Evolutionary conservation across 2,888 invertebrate species (phyloP), one percentile per base, ranked within the genome.

Genomic region (Coecobrya sp.): DNA sequence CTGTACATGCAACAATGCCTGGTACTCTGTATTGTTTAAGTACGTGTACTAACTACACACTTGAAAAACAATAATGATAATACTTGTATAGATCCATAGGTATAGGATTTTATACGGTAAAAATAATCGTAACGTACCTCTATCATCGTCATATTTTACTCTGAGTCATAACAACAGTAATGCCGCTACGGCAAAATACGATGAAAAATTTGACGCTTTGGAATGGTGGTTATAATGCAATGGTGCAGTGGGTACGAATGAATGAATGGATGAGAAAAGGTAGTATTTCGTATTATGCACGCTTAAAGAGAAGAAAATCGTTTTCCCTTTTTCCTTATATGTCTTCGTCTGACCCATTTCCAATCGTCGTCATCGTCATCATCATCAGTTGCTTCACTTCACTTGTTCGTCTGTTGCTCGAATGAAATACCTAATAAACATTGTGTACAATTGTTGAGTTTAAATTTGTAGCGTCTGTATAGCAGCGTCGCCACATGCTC

Each of bases 241-340:
- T n/a, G 68, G 16, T 4, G 42, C n/a, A 19, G 70, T 70, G n/a
- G 70, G 19, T 79, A 22, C 49, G 79, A 52, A 79, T 79, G 76
- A 42, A 73, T 45, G 45, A 49, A 73, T 42, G 36, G 22, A 79
- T 79, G 73, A 73, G 52, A 73, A 55, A 86, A 73, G 70, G 4
- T 49, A 45, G 36, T 36, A 36, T 79, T 82, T 82, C 30, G 30
- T 82, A 62, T 68, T 73, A 25, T 73, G 22, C 73, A 55, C 19
- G 45, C n/a, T 86, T 55, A 45, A 89, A 25, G 25, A 36, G 81
- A 81, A 62, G 65, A 76, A 88, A 85, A 68, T 85, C 85, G 84
- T 92, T 93, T 93, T 93, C 86, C 93, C 90, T 88, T 93, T 93
- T 93, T 91, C 93, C 93, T 92, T 92, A 93, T 93, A 92, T 70